Evolutionary conservation across 2,113 vertebrate genomes (phyloP).

Genomic region (Psammodynastes pulverulentus): DNA sequence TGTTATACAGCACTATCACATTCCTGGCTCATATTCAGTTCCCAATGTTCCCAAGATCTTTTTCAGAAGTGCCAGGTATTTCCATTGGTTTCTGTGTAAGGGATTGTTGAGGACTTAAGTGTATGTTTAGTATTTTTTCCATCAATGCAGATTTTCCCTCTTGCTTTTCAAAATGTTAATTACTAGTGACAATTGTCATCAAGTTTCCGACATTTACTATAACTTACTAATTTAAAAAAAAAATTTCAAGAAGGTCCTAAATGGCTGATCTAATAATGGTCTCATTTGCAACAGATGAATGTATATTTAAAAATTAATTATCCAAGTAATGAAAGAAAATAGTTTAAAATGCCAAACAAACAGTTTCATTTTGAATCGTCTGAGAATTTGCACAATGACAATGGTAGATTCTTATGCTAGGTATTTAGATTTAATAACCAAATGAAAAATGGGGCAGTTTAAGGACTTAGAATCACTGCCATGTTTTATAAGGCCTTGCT

Average conservation of each 20-base stretch:
- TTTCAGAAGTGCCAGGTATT: neutral
- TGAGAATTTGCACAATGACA: neutral
- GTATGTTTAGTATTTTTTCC: neutral
- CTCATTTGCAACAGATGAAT: slow-evolving; percentile 45
- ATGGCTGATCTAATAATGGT: neutral
- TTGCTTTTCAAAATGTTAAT: slow-evolving; percentile 4
- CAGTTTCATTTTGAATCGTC: neutral
- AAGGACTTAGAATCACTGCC: no score
- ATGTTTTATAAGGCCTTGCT: no score
- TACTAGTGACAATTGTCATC: neutral
- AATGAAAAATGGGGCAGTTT: neutral
- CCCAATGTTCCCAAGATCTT: neutral
- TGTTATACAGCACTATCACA: neutral
- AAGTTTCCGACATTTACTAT: slow-evolving; percentile 2
- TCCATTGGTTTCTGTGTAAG: neutral
- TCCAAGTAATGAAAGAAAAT: slow-evolving; percentile 19
- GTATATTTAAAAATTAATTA: slow-evolving; percentile 39
- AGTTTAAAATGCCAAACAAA: neutral
- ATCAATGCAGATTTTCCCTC: neutral
- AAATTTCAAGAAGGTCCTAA: neutral
- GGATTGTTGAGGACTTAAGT: neutral
- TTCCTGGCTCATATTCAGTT: neutral
- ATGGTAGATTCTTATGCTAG: neutral
- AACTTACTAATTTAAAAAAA: neutral
- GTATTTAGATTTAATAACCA: neutral